These are phyloP conservation scores for Zhuqinia jingwanae DNA, from an alignment of 2,888 invertebrate species.

Conservation along the genomic window DNA sequence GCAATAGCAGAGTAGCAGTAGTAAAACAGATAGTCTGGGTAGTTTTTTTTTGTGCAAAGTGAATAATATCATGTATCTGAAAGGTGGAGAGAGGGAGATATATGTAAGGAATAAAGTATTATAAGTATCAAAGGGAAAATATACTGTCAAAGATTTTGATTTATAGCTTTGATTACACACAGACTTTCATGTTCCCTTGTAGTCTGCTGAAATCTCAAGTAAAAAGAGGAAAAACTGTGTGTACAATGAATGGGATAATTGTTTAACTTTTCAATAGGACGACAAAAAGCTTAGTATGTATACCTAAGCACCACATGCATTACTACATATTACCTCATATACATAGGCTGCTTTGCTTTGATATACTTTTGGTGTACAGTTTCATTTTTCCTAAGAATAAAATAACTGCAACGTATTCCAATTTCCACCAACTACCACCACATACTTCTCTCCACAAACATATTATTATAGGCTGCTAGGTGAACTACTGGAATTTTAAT, in stretches of 20 bases:
- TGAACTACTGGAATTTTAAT: constrained; percentile 59
- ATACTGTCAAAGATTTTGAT: constrained; percentile 68
- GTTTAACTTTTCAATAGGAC: constrained; percentile 51
- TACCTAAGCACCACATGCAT: background rate
- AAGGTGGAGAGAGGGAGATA: background rate
- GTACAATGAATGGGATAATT: constrained; percentile 52
- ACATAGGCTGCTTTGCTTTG: background rate
- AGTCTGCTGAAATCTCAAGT: background rate
- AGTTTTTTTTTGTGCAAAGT: background rate
- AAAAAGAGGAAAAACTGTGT: background rate
- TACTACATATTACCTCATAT: too few species aligned
- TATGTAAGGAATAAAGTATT: background rate
- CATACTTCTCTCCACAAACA: background rate
- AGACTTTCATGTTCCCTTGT: background rate
- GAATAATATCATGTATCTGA: background rate
- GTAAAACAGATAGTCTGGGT: background rate
- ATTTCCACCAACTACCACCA: background rate
- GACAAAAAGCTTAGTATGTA: background rate
- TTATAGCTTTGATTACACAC: constrained; percentile 67
- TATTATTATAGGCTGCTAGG: constrained; percentile 3
- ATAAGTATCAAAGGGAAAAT: background rate
- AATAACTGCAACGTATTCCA: background rate
- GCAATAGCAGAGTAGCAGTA: too few species aligned
- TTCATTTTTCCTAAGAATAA: background rate
- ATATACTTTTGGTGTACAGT: background rate